Conservation (phyloP, 1,140 invertebrate species). For the Polyergus mexicanus region DNA sequence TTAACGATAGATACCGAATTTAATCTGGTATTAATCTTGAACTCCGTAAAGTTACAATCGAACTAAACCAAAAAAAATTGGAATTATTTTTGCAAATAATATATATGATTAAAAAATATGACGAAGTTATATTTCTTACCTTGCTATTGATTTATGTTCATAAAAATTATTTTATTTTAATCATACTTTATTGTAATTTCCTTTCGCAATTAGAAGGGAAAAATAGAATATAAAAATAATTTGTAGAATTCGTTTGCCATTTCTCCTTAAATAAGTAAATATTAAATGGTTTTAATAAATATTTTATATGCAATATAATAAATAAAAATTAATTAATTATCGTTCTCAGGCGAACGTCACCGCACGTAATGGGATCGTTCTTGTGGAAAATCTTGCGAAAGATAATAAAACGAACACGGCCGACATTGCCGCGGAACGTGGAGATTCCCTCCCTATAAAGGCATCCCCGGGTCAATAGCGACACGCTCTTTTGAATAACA, state of each 20-base stretch:
- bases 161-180: slow-evolving; percentile 9
- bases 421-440: background rate
- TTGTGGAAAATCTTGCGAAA: slow-evolving; percentile 33
- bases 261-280: background rate
- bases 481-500: background rate
- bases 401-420: slow-evolving; percentile 57
- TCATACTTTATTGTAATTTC: background rate
- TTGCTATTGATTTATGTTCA: background rate
- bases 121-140: background rate
- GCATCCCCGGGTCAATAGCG: slow-evolving; percentile 40
- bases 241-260: background rate
- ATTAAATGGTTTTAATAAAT: background rate
- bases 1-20: background rate
- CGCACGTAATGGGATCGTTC: slow-evolving; percentile 52
- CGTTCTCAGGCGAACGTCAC: background rate
- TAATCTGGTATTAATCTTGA: background rate
- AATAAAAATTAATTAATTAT: slow-evolving; percentile 2
- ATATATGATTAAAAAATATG: background rate
- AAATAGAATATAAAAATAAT: background rate
- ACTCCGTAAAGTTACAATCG: background rate
- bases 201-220: background rate
- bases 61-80: background rate
- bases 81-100: background rate
- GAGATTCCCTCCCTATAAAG: slow-evolving; percentile 1
- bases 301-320: background rate